A percentile compares a stretch with the other conserved stretches of the same genome.
phyloP scores from a whole-genome alignment of 1,140 invertebrate genomes.

The Stratiolaelaps scimitus region DNA sequence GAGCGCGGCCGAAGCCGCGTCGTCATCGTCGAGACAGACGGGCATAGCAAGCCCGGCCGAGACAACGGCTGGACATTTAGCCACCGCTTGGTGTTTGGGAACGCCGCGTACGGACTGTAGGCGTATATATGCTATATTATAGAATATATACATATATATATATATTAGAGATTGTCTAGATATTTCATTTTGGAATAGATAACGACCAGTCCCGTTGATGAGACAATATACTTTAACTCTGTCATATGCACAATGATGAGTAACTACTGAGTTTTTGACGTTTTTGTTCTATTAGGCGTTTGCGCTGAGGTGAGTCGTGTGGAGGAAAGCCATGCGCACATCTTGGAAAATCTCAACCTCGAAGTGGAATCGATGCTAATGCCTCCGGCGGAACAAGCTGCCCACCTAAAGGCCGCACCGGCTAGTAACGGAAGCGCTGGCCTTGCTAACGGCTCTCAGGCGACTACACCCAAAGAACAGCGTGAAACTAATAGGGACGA shows the following conservation, averaged over 20 bases:
- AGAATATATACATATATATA: too few relatives aligned
- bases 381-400: conserved; percentile 31
- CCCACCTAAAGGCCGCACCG: background rate
- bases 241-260: too few relatives aligned
- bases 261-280: too few relatives aligned
- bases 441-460: conserved; percentile 47
- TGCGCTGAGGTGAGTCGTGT: conserved; percentile 59
- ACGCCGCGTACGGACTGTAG: too few relatives aligned
- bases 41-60: conserved; percentile 31
- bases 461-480: conserved; percentile 41
- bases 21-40: too few relatives aligned
- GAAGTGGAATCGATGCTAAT: conserved; percentile 65
- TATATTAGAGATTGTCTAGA: too few relatives aligned
- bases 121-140: too few relatives aligned
- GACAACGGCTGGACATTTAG: background rate
- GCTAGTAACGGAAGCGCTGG: background rate
- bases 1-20: too few relatives aligned
- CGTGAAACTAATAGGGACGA: conserved; percentile 21
- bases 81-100: background rate
- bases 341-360: conserved; percentile 68
- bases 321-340: conserved; percentile 59
- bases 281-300: conserved; percentile 31
- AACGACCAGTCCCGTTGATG: too few relatives aligned
- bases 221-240: too few relatives aligned
- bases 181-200: too few relatives aligned